phyloP scores from a whole-genome alignment of 2,888 invertebrate species.

The Cyclophora punctaria region DNA sequence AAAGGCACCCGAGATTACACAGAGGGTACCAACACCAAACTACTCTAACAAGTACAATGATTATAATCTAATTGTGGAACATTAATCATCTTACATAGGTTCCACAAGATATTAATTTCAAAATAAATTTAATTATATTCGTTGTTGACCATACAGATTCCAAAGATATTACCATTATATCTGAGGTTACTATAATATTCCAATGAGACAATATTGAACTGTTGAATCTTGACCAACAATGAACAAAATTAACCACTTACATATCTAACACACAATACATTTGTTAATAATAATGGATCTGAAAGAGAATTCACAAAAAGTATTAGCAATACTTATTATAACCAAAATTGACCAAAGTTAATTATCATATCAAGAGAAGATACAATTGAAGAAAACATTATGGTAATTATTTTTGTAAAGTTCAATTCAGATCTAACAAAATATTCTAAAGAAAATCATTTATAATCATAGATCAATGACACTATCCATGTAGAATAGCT shows the following conservation, averaged over 20 bases:
- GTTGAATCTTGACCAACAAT: constrained; percentile 32
- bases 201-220: too few species aligned
- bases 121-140: constrained; percentile 27
- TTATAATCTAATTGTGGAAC: constrained; percentile 64
- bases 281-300: constrained; percentile 57
- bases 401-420: constrained; percentile 44
- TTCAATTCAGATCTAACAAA: constrained; percentile 62
- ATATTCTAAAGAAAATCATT: constrained; percentile 39
- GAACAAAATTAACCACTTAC: constrained; percentile 33
- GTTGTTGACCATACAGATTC: constrained; percentile 35
- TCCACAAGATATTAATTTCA: constrained; percentile 46
- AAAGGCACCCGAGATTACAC: constrained; percentile 74
- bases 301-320: constrained; percentile 60
- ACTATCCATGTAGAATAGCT: constrained; percentile 24
- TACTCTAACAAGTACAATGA: constrained; percentile 73
- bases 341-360: background rate
- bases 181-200: too few species aligned
- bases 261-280: constrained; percentile 49
- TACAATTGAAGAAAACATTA: constrained; percentile 21
- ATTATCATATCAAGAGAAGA: background rate
- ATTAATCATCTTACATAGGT: constrained; percentile 33
- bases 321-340: constrained; percentile 21
- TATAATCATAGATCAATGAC: constrained; percentile 33
- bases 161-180: background rate
- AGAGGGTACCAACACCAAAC: constrained; percentile 71